Evolutionary conservation across 2,797 vertebrate species (phyloP), one percentile per base, ranked within the genome.

Genomic region (Sebastes dallii): DNA sequence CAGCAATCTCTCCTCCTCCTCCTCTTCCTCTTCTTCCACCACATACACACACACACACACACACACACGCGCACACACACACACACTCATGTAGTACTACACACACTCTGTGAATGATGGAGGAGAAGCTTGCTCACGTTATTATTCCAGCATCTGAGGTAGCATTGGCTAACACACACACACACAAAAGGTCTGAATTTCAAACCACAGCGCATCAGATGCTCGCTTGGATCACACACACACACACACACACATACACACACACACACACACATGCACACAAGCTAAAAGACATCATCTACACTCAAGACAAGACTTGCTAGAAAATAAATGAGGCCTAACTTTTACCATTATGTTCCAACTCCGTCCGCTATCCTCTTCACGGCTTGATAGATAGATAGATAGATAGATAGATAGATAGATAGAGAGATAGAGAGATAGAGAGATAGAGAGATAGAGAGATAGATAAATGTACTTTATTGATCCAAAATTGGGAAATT

Each of bases 131-230:
- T 71, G 22, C 68, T 55, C 69, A 13, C 12, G 14, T 74, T 68
- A 70, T 77, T 77, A 34, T 58, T 80, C 50, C 71, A 39, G 56
- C 52, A 59, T 84, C 61, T 34, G 62, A 60, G 64, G 29, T 36
- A 46, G 60, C 58, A 16, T 46, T 76, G 56, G 59, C 24, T 69
- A 77, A 72, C 30, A 30, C 8, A 8, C 18, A 55, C 3, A 3
- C 74, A 67, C 69, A 56, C 75, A 58, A 46, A 68, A 82, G 55
- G 59, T 74, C 83, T 66, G 72, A 29, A 85, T 83, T 86, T 77
- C 77, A 81, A 77, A 78, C 34, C 72, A 58, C 55, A 36, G 9
- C 52, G 58, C 56, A 8, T 69, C 34, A 59, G 60, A 55, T 55
- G 29, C 72, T 71, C 69, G 39, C 46, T 66, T 46, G 36, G 55